A percentile compares a stretch with the other conserved stretches of the same genome.
Evolutionary conservation across 2,888 invertebrate species (phyloP).

Genomic region (Erebia ligea): DNA sequence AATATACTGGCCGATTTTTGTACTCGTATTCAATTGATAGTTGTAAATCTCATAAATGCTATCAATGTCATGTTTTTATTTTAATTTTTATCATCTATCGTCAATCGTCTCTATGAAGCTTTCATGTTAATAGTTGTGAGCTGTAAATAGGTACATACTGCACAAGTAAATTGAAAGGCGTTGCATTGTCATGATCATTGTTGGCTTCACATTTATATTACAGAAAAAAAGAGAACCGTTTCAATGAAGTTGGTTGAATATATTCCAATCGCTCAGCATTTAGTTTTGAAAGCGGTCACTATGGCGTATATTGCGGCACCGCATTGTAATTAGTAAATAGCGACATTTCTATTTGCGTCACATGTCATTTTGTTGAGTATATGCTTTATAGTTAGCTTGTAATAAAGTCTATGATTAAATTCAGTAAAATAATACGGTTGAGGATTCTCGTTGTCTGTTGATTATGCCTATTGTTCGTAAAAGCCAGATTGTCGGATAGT

Average conservation of each 20-base stretch:
- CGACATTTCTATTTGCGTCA: conserved; percentile 6
- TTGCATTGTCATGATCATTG: neutral
- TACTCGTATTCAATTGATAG: too few species aligned
- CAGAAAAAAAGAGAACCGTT: conserved; percentile 16
- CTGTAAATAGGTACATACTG: too few species aligned
- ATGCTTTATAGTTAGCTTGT: neutral
- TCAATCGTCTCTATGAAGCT: too few species aligned
- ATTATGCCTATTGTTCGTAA: conserved; percentile 4
- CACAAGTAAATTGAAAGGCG: neutral
- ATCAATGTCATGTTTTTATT: too few species aligned
- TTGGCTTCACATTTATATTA: neutral
- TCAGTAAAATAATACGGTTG: conserved; percentile 1
- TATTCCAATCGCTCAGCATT: conserved; percentile 12
- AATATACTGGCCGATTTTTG: too few species aligned
- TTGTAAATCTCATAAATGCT: too few species aligned
- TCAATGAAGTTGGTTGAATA: conserved; percentile 14
- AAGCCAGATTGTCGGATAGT: neutral
- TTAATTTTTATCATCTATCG: too few species aligned
- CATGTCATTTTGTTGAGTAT: neutral
- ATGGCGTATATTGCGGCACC: neutral
- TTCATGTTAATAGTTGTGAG: too few species aligned
- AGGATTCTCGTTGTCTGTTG: neutral
- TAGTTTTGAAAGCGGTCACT: neutral
- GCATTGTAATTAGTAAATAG: conserved; percentile 7
- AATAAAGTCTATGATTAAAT: conserved; percentile 12